Evolutionary conservation across 2,113 vertebrate species (phyloP).

Genomic region (Carassius auratus): DNA sequence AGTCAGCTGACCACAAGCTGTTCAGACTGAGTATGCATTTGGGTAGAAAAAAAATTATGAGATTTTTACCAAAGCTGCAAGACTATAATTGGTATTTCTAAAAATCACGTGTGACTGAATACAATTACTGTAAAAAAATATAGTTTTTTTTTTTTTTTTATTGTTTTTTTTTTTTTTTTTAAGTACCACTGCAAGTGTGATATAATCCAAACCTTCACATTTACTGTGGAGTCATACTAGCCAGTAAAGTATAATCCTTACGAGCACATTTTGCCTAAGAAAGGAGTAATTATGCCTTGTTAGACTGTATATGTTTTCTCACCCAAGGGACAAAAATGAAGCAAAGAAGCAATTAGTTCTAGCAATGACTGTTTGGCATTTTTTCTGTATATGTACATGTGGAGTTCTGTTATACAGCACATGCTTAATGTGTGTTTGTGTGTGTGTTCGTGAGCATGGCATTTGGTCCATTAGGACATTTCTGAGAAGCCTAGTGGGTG

Average conservation of each 20-base stretch:
- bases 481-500: no score
- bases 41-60: neutral
- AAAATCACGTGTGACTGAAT: neutral
- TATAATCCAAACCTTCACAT: neutral
- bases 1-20: neutral
- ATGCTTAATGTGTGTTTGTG: no score
- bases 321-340: neutral
- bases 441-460: no score
- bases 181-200: neutral
- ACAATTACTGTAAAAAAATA: neutral
- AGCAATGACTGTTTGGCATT: neutral
- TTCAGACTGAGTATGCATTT: neutral
- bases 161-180: no score
- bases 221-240: neutral
- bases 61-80: neutral
- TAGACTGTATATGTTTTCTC: neutral
- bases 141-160: no score
- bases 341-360: neutral
- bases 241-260: neutral
- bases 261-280: neutral
- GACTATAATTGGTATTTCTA: neutral
- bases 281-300: neutral
- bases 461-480: no score
- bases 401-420: slow-evolving; percentile 10
- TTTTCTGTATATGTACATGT: slow-evolving; percentile 18